Base-by-base conservation (phyloP, 1,140 invertebrate genomes). In the Apis laboriosa region DNA sequence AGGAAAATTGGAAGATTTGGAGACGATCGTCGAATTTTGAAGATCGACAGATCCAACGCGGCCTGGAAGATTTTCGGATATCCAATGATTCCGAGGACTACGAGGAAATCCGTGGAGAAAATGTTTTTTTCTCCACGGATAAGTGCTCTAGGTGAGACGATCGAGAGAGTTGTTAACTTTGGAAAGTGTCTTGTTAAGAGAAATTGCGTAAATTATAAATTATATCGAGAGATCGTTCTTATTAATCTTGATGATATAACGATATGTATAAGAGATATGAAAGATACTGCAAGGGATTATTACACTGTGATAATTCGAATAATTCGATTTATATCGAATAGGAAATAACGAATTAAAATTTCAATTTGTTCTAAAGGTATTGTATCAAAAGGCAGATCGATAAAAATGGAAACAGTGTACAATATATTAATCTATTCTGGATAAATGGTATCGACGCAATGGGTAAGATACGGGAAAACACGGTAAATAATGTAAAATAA, bases 371-470 rank as follows among this genome's bases (percentile, higher is more conserved):
- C 34, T 13, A 21, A 80, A 89, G 88, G 77, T 87, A 87, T 43
- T 89, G 87, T 77, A 74, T 89, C 21, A 15, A 70, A 76, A 56
- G 61, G 9, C 34, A 64, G 8, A 51, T 21, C 61, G 49, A n/a
- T 34, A 15, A 17, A 9, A 53, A 81, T 19, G 43, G 71, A 1
- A n/a, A 64, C 51, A 13, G n/a, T 58, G 34, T 80, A 51, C 74
- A 83, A 43, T 70, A 79, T 15, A 73, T 85, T 11, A 76, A 85
- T 70, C 24, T 89, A 17, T 56, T 73, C 7, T 84, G 74, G 83
- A 70, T 28, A 17, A 72, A 78, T 17, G 7, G 21, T 5, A n/a
- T 8, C 7, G 28, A 75, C 1, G 17, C n/a, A 9, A 53, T 15
- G 0, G 80, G 80, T 82, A 77, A 77, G 73, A 51, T 21, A 61